A percentile compares a stretch with the other conserved stretches of the same genome.
These are phyloP conservation scores for Agrypnus murinus DNA, from an alignment of 2,888 invertebrate genomes.

Conservation along the genomic window DNA sequence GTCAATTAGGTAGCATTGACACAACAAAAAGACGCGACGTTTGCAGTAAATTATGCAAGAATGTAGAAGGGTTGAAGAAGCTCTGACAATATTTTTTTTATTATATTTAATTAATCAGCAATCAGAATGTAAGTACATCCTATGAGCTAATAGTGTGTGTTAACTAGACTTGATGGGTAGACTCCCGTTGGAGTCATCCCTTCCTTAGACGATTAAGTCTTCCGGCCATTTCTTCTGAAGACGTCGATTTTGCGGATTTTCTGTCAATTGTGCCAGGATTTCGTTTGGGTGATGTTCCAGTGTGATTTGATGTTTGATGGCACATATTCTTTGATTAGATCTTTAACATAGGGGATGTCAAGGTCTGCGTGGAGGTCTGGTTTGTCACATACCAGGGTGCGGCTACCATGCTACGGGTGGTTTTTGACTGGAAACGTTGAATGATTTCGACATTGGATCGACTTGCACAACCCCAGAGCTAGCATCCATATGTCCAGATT, in stretches of 20 bases:
- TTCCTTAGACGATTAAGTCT: neutral
- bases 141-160: neutral
- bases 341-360: constrained; percentile 20
- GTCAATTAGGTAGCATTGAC: no score
- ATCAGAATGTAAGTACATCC: neutral
- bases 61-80: no score
- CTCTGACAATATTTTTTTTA: no score
- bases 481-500: constrained; percentile 30
- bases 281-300: constrained; percentile 27
- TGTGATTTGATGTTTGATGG: constrained; percentile 19
- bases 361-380: constrained; percentile 18
- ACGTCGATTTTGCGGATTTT: neutral
- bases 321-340: constrained; percentile 26
- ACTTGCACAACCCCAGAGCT: constrained; percentile 29
- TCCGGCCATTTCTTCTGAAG: neutral
- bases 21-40: no score
- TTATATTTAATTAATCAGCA: neutral
- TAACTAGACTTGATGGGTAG: neutral
- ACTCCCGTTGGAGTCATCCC: constrained; percentile 5
- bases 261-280: neutral
- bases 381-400: constrained; percentile 19
- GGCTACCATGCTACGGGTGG: constrained; percentile 15
- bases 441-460: no score
- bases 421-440: constrained; percentile 19
- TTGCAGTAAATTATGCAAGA: no score